Base-by-base conservation (phyloP, 2,113 vertebrate genomes). In the Xenopus laevis region DNA sequence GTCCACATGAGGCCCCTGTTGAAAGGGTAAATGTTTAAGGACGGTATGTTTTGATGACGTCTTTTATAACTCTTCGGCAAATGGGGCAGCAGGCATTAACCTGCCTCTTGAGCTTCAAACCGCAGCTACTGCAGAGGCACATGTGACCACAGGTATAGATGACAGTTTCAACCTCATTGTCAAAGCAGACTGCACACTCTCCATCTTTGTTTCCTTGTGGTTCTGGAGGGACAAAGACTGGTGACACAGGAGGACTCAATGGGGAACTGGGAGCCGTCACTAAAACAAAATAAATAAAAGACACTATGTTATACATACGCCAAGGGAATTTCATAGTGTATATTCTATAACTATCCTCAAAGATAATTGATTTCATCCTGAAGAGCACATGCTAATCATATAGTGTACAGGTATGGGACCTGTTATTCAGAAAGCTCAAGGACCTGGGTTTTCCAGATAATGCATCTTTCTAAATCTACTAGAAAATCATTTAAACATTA, bases 131-230 rank as follows among this genome's bases (percentile, higher is more conserved):
- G 83, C 97, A 99, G 83, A 99, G 91, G 84, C 97, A 99, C 97
- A 99, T 98, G 90, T 98, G 97, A 87, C 97, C 97, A 2, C 97
- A 99, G 0, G 96, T 98, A 88, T 98, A 99, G 91, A 99, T 98
- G 79, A 99, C 97, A 0, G 96, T 97, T 89, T 98, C 97, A 82
- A 98, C 97, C 78, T 98, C 96, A 45, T 93, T 94, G 81, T 98
- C 97, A 23, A 99, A 99, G 87, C 97, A 99, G 61, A 99, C 93
- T 0, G 95, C 95, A 84, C 97, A 98, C 78, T 99, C 97, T 67
- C 95, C 92, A 0, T 90, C 95, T 85, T 95, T 97, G 73, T 88
- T 92, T 89, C 88, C 80, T 33, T 86, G 72, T 15, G 91, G 91
- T 83, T 91, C 90, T 0, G 94, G 94, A 5, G 92, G 81, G 21